These are phyloP conservation scores for Alfaro cultratus DNA, from an alignment of 2,797 vertebrate species.

Conservation along the genomic window DNA sequence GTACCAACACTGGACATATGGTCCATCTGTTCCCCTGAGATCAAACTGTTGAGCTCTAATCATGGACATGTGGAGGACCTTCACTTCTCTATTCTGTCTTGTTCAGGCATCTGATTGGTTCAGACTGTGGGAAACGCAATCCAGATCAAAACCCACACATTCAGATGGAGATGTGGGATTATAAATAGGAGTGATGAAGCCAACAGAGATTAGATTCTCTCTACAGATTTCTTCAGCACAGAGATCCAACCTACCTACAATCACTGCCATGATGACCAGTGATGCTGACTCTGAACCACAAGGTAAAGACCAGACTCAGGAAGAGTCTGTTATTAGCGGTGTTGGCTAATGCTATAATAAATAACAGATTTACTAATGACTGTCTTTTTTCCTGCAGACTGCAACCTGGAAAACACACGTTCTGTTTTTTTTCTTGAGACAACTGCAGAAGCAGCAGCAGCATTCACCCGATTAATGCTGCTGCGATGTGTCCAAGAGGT, in stretches of 20 bases:
- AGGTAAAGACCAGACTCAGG: constrained; percentile 16
- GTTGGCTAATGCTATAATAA: not conserved
- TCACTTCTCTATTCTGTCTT: not conserved
- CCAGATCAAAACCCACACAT: constrained; percentile 82
- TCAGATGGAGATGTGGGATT: constrained; percentile 79
- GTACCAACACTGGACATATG: not conserved
- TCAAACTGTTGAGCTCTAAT: not conserved
- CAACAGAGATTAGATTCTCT: constrained; percentile 71
- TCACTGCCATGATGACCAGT: not conserved
- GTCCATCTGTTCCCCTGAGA: not conserved
- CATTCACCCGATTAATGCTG: too few species aligned
- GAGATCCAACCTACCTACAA: constrained; percentile 20
- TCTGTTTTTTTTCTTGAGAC: constrained; percentile 76
- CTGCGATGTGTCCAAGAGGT: constrained; percentile 31
- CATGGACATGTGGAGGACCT: not conserved
- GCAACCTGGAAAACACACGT: constrained; percentile 85
- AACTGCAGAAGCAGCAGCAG: constrained; percentile 3
- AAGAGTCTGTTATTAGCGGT: not conserved
- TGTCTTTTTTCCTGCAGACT: constrained; percentile 69
- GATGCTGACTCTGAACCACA: constrained; percentile 29
- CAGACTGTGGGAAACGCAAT: constrained; percentile 87
- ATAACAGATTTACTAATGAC: constrained; percentile 33
- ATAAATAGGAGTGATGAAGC: constrained; percentile 82
- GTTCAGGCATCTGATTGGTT: not conserved
- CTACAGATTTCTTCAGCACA: constrained; percentile 65